These are phyloP conservation scores for Tetramorium parvispinum DNA, from an alignment of 1,140 invertebrate genomes.

Conservation along the genomic window DNA sequence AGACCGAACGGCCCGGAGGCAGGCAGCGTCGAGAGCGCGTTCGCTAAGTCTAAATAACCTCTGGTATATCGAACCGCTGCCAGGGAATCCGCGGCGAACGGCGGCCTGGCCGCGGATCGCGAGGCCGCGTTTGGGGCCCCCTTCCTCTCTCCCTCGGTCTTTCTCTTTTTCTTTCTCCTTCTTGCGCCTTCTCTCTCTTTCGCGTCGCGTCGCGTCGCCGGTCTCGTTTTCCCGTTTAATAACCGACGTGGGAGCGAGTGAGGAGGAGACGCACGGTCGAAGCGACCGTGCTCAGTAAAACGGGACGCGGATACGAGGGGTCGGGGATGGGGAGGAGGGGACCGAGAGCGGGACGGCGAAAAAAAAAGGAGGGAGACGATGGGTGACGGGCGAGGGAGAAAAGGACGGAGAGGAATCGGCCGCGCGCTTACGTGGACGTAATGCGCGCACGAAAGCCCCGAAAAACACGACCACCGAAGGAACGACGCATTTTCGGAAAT, in stretches of 20 bases:
- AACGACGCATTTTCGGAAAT: background rate
- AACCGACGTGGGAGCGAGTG: constrained; percentile 22
- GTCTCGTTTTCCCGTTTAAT: constrained; percentile 46
- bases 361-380: constrained; percentile 41
- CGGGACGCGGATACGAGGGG: constrained; percentile 44
- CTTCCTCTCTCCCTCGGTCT: background rate
- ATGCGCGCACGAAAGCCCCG: constrained; percentile 62
- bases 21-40: constrained; percentile 34
- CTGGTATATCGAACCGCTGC: constrained; percentile 74
- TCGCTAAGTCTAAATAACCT: constrained; percentile 66
- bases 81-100: constrained; percentile 69
- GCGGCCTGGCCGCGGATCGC: constrained; percentile 65
- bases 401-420: constrained; percentile 26
- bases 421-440: constrained; percentile 74
- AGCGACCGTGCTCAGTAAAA: constrained; percentile 35
- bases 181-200: background rate
- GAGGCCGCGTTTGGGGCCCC: constrained; percentile 58
- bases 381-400: constrained; percentile 4
- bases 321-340: background rate
- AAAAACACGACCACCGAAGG: constrained; percentile 5
- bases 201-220: background rate
- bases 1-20: constrained; percentile 31
- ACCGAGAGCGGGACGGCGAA: constrained; percentile 22
- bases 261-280: constrained; percentile 5
- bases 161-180: constrained; percentile 12